Evolutionary conservation across 1,140 invertebrate genomes (phyloP), one percentile per base, ranked within the genome.

Genomic region (Theocolax elegans): DNA sequence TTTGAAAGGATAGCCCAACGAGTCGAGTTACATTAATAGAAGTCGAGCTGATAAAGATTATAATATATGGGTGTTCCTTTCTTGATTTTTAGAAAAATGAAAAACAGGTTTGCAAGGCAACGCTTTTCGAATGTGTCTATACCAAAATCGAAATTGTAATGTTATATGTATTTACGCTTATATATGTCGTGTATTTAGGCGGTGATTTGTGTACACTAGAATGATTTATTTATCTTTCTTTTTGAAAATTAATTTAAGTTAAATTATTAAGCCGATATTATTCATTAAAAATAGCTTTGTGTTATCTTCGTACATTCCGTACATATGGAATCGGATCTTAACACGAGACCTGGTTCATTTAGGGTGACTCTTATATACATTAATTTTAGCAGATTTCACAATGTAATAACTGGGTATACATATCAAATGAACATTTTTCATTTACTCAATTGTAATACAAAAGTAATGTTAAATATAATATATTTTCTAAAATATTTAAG

Each of bases 221-320:
- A 35, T 6, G 10, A 35, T 35, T 10, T 6, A 35, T 35, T 35
- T 35, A 4, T 35, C 27, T 17, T 31, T 27, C 1, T 27, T n/a
- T n/a, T n/a, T n/a, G n/a, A n/a, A 4, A n/a, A 59, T 2, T 42
- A 42, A 59, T 8, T 31, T 29, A 54, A 54, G 15, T 15, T 23
- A 7, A 17, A 54, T 35, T 35, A 53, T 59, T 59, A 59, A 59
- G 56, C 56, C 56, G 56, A 59, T 59, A 8, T n/a, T n/a, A n/a
- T 42, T 38, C 56, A 40, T 59, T 42, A 59, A 59, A 59, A 59
- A 59, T 59, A 59, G 56, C 21, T 40, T 25, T 54, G 27, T 54
- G 17, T 44, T n/a, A 15, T 44, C 13, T 44, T 44, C 35, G 35
- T 38, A 8, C 13, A 13, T n/a, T n/a, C n/a, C n/a, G n/a, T n/a